Evolutionary conservation across 2,113 vertebrate species (phyloP), one percentile per base, ranked within the genome.

Genomic region (Aspidoscelis tigris): DNA sequence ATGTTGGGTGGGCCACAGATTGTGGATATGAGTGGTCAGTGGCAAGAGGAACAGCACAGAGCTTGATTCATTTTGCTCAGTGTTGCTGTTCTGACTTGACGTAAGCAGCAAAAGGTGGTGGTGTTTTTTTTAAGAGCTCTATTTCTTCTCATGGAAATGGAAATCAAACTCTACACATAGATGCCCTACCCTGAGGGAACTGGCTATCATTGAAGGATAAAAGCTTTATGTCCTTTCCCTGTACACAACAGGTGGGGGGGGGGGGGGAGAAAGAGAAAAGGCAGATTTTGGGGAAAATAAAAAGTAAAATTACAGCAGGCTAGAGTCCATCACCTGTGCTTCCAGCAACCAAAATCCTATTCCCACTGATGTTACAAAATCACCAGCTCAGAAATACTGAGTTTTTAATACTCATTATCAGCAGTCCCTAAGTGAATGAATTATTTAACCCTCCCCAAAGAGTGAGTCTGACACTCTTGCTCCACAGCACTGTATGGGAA

Each of bases 361-460:
- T 78, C 53, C 47, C 47, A 43, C 20, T 84, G 26, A 70, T 84
- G 76, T 72, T 64, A 47, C 71, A 41, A 84, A 84, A 84, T 78
- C 26, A 39, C 53, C 41, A 84, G 68, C 76, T 78, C 76, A 72
- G 83, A 78, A 84, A 78, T 43, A 78, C 41, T 47, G 26, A 41
- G 33, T 69, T 83, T 76, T 78, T 78, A 71, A 78, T 64, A 72
- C 2, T 64, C 53, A 24, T 55, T 78, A 84, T 78, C 69, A 71
- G 61, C 53, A 78, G 26, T 5, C 68, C 68, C 76, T 71, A 61
- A 78, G 26, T 74, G 55, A 84, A 78, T 58, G 44, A 83, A 76
- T 83, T 83, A 83, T 83, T 76, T 66, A 76, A 76, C 44, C 70
- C 44, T 83, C 61, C 58, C 20, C 26, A 76, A 68, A 83, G 50